Conservation (phyloP, 2,797 vertebrate species). For the Urocyon cinereoargenteus region DNA sequence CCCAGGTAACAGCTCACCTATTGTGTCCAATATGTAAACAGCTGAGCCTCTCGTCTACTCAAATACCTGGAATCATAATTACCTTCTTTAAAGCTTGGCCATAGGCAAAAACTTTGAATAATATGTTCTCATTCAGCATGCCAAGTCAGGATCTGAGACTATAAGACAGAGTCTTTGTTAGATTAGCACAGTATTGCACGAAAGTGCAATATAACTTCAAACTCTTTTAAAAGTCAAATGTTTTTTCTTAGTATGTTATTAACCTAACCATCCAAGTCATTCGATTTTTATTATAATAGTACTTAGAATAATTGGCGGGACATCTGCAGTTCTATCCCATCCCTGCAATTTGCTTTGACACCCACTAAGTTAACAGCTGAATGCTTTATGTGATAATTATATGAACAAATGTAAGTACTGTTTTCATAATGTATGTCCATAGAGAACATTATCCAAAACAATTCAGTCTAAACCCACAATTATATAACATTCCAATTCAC, state of each 20-base stretch:
- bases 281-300: slow-evolving; percentile 54
- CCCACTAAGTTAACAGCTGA: slow-evolving; percentile 14
- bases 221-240: slow-evolving; percentile 39
- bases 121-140: slow-evolving; percentile 44
- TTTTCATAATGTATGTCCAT: slow-evolving; percentile 33
- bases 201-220: slow-evolving; percentile 51
- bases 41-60: slow-evolving; percentile 4
- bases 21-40: slow-evolving; percentile 29
- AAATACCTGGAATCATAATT: slow-evolving; percentile 66
- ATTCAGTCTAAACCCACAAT: not conserved
- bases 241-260: slow-evolving; percentile 65
- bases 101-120: slow-evolving; percentile 67
- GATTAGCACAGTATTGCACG: slow-evolving; percentile 27
- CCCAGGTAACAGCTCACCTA: slow-evolving; percentile 18
- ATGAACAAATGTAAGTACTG: slow-evolving; percentile 18
- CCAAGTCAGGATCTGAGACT: slow-evolving; percentile 62
- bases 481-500: slow-evolving; percentile 19
- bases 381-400: slow-evolving; percentile 63
- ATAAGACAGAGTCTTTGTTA: slow-evolving; percentile 57
- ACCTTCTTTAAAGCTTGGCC: slow-evolving; percentile 60
- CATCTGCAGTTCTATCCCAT: slow-evolving; percentile 37
- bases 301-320: slow-evolving; percentile 48
- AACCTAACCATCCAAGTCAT: slow-evolving; percentile 59
- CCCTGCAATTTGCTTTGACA: slow-evolving; percentile 49
- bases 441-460: slow-evolving; percentile 36